phyloP scores from a whole-genome alignment of 2,888 invertebrate species.

The Leptopilina syphax region DNA sequence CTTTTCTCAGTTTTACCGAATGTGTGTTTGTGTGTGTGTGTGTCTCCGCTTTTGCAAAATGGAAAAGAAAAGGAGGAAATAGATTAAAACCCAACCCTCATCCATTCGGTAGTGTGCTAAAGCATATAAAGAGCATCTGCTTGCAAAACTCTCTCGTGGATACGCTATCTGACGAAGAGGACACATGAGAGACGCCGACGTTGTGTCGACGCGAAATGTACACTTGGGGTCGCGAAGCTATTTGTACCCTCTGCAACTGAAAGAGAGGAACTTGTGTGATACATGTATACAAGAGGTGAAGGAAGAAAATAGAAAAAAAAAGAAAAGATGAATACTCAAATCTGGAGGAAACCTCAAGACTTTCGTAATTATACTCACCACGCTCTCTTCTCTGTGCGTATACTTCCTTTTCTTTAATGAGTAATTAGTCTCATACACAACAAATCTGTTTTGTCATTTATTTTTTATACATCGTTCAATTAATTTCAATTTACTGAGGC shows the following conservation, averaged over 20 bases:
- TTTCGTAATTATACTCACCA: slow-evolving; percentile 56
- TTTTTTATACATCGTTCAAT: too few relatives aligned
- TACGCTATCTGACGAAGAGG: slow-evolving; percentile 50
- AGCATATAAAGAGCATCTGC: slow-evolving; percentile 54
- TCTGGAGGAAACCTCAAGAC: slow-evolving; percentile 37
- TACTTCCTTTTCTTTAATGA: slow-evolving; percentile 43
- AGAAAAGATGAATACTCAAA: background rate
- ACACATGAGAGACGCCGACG: slow-evolving; percentile 69
- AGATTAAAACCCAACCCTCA: slow-evolving; percentile 64
- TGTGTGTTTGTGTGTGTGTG: background rate
- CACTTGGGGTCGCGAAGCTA: slow-evolving; percentile 64
- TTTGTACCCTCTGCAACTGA: slow-evolving; percentile 66
- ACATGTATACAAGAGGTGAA: slow-evolving; percentile 13
- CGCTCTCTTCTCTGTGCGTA: slow-evolving; percentile 45
- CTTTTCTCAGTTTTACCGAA: slow-evolving; percentile 41
- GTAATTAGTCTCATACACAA: background rate
- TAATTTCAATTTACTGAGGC: too few relatives aligned
- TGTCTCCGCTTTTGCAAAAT: slow-evolving; percentile 47
- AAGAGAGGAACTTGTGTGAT: slow-evolving; percentile 26
- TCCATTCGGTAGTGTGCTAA: slow-evolving; percentile 44
- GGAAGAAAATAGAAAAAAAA: background rate
- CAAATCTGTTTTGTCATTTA: too few relatives aligned
- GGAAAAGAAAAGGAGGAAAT: slow-evolving; percentile 62
- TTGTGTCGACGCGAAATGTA: slow-evolving; percentile 62
- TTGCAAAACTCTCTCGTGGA: slow-evolving; percentile 46